Conservation (phyloP, 2,797 vertebrate genomes). For the Alosa sapidissima region DNA sequence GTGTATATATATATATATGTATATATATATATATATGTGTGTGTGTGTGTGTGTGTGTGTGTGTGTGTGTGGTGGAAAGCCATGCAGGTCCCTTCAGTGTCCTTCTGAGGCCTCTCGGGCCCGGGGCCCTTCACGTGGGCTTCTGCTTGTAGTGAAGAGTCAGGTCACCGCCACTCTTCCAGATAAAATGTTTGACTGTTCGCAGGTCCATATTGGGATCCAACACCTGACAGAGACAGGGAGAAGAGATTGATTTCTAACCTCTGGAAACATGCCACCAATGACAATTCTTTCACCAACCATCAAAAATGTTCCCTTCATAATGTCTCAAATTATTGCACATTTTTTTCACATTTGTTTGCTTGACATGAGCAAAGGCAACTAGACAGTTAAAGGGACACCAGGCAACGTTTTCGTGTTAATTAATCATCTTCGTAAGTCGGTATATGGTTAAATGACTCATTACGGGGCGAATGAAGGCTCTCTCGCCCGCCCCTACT, state of each 20-base stretch:
- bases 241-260: neutral
- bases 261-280: neutral
- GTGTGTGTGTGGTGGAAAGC: neutral
- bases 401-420: too few relatives aligned
- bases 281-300: neutral
- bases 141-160: conserved; percentile 98
- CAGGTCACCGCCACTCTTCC: conserved; percentile 98
- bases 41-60: neutral
- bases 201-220: conserved; percentile 99
- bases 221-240: conserved; percentile 78
- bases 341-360: neutral
- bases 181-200: conserved; percentile 99
- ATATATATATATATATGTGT: neutral
- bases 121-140: conserved; percentile 84
- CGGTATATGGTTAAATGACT: too few relatives aligned
- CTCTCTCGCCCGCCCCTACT: too few relatives aligned
- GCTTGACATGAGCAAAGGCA: neutral
- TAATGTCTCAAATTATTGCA: neutral
- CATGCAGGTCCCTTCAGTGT: neutral
- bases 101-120: neutral
- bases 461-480: too few relatives aligned
- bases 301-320: neutral
- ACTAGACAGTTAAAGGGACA: neutral
- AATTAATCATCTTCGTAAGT: too few relatives aligned
- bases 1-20: neutral